Evolutionary conservation across 2,113 vertebrate species (phyloP), one percentile per base, ranked within the genome.

Genomic region (Leptobrachium leishanense): DNA sequence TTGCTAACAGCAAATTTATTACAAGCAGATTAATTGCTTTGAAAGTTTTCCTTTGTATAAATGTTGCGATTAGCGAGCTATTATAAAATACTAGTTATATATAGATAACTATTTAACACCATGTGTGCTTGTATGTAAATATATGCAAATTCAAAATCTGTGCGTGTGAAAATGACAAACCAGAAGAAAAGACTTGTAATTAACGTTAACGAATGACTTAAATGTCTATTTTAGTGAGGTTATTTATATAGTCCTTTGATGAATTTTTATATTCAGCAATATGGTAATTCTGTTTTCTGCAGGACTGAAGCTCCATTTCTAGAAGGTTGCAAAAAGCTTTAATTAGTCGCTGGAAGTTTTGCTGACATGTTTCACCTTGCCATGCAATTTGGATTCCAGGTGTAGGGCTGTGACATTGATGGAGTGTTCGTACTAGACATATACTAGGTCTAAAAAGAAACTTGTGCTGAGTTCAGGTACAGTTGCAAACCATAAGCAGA

Each of bases 291-390:
- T 66, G 5, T 53, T 75, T 75, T 75, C 57, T 75, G 62, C 73
- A 65, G 73, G 59, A 66, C 63, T 65, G 43, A 40, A 53, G 66
- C 62, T 53, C 73, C 8, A 57, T 66, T 75, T 75, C 43, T 75
- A 41, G 20, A 65, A 63, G 57, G 64, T 65, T 75, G 73, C 62
- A 75, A 75, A 31, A 75, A 40, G 73, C 64, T 75, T 65, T 75
- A 75, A 75, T 75, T 75, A 75, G 73, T 75, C 53, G 73, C 73
- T 44, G 66, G 73, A 75, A 20, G 50, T 75, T 75, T 66, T 75
- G 73, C 73, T 75, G 73, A 75, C 73, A 75, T 66, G 64, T 65
- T 75, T 75, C 73, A 75, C 73, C 73, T 75, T 66, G 62, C 64
- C 9, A 12, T 2, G 59, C 72, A 20, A 50, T 13, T 50, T 74